Conservation (phyloP, 2,113 vertebrate species). For the Emydura subglobosa region DNA sequence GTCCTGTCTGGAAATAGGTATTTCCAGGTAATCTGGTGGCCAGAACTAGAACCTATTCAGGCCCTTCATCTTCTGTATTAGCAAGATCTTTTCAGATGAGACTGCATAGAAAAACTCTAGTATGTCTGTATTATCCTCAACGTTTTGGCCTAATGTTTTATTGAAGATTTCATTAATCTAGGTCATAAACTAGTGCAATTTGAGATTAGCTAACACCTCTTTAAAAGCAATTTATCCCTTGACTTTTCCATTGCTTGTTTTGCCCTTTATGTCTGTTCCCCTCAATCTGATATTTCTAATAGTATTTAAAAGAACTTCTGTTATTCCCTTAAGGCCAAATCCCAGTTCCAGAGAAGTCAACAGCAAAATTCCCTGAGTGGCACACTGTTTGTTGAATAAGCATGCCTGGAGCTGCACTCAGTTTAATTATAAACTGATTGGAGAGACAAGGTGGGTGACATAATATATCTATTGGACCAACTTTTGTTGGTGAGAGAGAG, state of each 20-base stretch:
- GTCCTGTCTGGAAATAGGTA: not conserved
- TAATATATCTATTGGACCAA: too few relatives aligned
- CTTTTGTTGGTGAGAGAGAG: too few relatives aligned
- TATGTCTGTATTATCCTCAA: not conserved
- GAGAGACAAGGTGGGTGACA: not conserved
- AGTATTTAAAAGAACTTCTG: not conserved
- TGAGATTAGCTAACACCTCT: slow-evolving; percentile 13
- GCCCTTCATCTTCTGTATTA: not conserved
- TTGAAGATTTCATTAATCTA: slow-evolving; percentile 17
- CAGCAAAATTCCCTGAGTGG: slow-evolving; percentile 2
- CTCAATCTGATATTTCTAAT: not conserved
- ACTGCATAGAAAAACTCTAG: not conserved
- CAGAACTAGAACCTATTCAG: not conserved
- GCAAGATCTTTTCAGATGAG: not conserved
- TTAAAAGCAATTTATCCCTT: not conserved
- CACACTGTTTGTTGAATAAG: not conserved
- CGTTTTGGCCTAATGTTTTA: slow-evolving; percentile 2
- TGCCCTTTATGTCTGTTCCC: slow-evolving; percentile 1
- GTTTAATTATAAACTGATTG: not conserved
- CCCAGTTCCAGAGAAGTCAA: not conserved
- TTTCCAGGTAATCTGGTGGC: not conserved
- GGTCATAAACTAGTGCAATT: not conserved
- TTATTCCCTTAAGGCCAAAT: not conserved
- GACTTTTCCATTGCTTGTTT: slow-evolving; percentile 44
- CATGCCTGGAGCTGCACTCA: not conserved